A percentile compares a stretch with the other conserved stretches of the same genome.
Conservation (phyloP, 2,888 invertebrate genomes). For the Ophion costatus region DNA sequence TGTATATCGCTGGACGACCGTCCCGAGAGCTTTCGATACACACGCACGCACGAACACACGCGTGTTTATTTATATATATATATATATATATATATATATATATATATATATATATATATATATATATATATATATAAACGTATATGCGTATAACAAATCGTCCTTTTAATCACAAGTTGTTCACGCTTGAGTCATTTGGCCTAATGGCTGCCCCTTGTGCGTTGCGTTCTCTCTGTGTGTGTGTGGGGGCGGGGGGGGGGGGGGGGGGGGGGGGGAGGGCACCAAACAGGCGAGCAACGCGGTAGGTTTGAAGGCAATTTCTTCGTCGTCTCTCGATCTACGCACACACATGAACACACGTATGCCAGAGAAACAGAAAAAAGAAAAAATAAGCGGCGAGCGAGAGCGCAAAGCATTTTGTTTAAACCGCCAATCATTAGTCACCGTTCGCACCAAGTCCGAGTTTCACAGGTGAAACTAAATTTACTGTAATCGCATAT, state of each 20-base stretch:
- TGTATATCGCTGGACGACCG: background rate
- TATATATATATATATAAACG: background rate
- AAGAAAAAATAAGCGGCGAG: conserved; percentile 19
- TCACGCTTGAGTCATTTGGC: conserved; percentile 77
- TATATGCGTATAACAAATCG: conserved; percentile 78
- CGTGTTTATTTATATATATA: too few relatives aligned
- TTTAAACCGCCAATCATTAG: conserved; percentile 77
- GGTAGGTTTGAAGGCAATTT: conserved; percentile 70
- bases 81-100: background rate
- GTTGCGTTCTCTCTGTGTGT: conserved; percentile 61
- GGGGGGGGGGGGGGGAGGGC: conserved; percentile 8
- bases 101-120: conserved; percentile 16
- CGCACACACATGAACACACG: background rate
- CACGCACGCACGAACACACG: background rate
- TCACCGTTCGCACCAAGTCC: conserved; percentile 70
- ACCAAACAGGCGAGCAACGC: conserved; percentile 25
- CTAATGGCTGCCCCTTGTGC: conserved; percentile 77
- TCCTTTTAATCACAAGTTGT: conserved; percentile 81
- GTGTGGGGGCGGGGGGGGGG: background rate
- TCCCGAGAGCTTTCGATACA: background rate
- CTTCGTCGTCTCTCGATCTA: conserved; percentile 55
- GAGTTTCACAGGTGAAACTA: conserved; percentile 70
- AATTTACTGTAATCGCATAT: conserved; percentile 49
- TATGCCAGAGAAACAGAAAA: background rate
- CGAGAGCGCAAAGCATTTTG: conserved; percentile 69